Evolutionary conservation across 2,888 invertebrate species (phyloP).

Genomic region (Phyto melanocephala): DNA sequence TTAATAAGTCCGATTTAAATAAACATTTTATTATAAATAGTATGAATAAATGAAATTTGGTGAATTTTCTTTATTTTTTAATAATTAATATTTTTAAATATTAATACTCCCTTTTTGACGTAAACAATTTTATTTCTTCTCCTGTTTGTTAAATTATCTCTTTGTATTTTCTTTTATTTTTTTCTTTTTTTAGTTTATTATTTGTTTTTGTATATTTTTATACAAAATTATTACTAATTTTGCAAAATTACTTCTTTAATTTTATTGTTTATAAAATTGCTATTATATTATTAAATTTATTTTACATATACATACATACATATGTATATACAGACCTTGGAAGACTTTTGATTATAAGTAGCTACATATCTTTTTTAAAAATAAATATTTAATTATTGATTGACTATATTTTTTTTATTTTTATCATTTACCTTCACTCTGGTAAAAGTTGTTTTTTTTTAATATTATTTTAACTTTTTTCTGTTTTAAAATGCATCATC

Average conservation of each 20-base stretch:
- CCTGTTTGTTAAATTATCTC: neutral
- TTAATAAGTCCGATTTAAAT: neutral
- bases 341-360: constrained; percentile 62
- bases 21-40: neutral
- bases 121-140: neutral
- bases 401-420: constrained; percentile 15
- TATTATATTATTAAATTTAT: constrained; percentile 21
- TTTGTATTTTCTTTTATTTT: too few species aligned
- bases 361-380: constrained; percentile 23
- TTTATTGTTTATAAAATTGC: neutral
- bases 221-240: neutral
- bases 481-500: constrained; percentile 2
- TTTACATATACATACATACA: too few species aligned
- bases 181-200: neutral
- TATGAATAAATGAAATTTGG: neutral
- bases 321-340: neutral
- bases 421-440: constrained; percentile 31
- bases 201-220: neutral
- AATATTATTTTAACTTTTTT: neutral
- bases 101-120: neutral
- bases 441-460: constrained; percentile 34
- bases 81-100: neutral
- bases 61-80: neutral
- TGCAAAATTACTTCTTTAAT: neutral
- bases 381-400: constrained; percentile 47